Evolutionary conservation across 2,888 invertebrate species (phyloP).

Genomic region (Conchocele bisecta): DNA sequence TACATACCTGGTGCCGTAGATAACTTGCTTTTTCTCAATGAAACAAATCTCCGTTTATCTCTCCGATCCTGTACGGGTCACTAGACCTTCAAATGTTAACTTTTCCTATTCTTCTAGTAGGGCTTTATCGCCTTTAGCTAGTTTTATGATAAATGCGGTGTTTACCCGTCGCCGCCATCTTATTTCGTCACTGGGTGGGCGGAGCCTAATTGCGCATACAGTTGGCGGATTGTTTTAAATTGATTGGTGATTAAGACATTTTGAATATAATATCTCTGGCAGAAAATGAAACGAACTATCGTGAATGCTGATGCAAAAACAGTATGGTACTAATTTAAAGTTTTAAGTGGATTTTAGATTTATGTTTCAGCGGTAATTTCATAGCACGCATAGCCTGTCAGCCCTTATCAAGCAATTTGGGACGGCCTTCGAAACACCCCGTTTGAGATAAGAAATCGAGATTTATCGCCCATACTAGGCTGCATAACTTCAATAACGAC

Average conservation of each 20-base stretch:
- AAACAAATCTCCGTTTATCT: background rate
- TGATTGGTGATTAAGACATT: slow-evolving; percentile 19
- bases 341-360: slow-evolving; percentile 36
- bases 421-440: slow-evolving; percentile 13
- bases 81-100: too few relatives aligned
- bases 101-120: too few relatives aligned
- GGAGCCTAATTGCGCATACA: slow-evolving; percentile 33
- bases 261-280: too few relatives aligned
- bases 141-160: slow-evolving; percentile 44
- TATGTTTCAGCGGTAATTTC: slow-evolving; percentile 22
- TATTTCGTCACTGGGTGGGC: slow-evolving; percentile 51
- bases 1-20: slow-evolving; percentile 12
- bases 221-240: slow-evolving; percentile 18
- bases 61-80: slow-evolving; percentile 58
- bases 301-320: slow-evolving; percentile 32
- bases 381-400: slow-evolving; percentile 42
- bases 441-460: slow-evolving; percentile 19
- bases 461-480: too few relatives aligned
- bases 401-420: slow-evolving; percentile 46
- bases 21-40: too few relatives aligned
- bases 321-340: slow-evolving; percentile 9
- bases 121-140: slow-evolving; percentile 11
- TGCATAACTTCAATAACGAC: too few relatives aligned
- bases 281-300: too few relatives aligned
- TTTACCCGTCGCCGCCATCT: slow-evolving; percentile 59